These are phyloP conservation scores for Cheilosia soror DNA, from an alignment of 2,888 invertebrate species.

Conservation along the genomic window DNA sequence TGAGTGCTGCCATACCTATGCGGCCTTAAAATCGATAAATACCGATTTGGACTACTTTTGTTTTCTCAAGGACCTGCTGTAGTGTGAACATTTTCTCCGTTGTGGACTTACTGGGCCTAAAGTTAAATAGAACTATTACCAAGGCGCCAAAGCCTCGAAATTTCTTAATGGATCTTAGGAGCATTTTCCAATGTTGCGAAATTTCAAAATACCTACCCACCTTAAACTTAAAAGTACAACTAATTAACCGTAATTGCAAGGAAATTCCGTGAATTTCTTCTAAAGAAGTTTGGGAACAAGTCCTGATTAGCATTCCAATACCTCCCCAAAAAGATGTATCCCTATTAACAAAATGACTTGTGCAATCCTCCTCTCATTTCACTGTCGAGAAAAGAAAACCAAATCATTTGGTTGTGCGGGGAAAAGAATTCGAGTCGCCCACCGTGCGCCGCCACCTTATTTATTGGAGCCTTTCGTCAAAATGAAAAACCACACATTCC, in stretches of 20 bases:
- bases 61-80: no score
- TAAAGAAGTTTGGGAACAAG: neutral
- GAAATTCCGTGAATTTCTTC: slow-evolving; percentile 17
- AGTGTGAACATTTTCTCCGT: no score
- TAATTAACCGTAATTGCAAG: slow-evolving; percentile 27
- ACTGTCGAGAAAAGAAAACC: slow-evolving; percentile 1
- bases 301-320: slow-evolving; percentile 48
- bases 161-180: no score
- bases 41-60: no score
- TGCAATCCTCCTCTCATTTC: slow-evolving; percentile 5
- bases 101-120: no score
- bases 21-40: no score
- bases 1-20: no score
- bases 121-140: no score
- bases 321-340: neutral
- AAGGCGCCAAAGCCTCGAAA: no score
- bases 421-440: slow-evolving; percentile 7
- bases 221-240: slow-evolving; percentile 10
- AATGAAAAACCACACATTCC: slow-evolving; percentile 45
- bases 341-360: slow-evolving; percentile 59
- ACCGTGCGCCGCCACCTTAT: slow-evolving; percentile 4
- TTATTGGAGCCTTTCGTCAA: slow-evolving; percentile 8
- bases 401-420: slow-evolving; percentile 15
- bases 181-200: no score
- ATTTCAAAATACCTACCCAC: neutral